Evolutionary conservation across 2,113 vertebrate species (phyloP).

Genomic region (Merops nubicus): DNA sequence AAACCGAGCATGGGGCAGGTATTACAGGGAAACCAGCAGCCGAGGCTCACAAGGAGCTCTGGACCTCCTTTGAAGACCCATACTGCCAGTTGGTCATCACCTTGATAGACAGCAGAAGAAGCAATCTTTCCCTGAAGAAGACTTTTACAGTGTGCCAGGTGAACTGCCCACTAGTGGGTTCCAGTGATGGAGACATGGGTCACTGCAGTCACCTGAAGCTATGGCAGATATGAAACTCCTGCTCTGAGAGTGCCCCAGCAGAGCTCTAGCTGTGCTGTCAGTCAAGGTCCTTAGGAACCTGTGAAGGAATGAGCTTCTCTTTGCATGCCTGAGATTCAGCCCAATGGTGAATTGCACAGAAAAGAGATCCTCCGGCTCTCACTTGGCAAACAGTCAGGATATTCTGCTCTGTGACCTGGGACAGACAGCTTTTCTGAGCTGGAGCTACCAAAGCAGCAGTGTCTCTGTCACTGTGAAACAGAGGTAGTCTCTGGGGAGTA

Average conservation of each 20-base stretch:
- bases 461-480: neutral
- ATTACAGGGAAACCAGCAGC: neutral
- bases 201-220: neutral
- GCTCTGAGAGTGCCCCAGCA: neutral
- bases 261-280: neutral
- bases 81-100: neutral
- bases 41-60: neutral
- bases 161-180: neutral
- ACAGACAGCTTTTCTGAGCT: neutral
- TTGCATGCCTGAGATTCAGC: neutral
- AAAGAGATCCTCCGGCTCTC: neutral
- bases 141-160: neutral
- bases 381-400: neutral
- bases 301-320: neutral
- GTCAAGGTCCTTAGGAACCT: neutral
- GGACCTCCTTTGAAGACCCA: neutral
- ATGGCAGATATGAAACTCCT: neutral
- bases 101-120: neutral
- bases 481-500: neutral
- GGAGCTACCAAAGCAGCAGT: neutral
- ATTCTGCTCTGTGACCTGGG: neutral
- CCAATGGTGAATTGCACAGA: neutral
- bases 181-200: neutral
- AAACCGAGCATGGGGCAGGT: neutral
- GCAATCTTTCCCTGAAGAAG: neutral